These are phyloP conservation scores for Embiotoca jacksoni DNA, from an alignment of 2,113 vertebrate species.

Conservation along the genomic window DNA sequence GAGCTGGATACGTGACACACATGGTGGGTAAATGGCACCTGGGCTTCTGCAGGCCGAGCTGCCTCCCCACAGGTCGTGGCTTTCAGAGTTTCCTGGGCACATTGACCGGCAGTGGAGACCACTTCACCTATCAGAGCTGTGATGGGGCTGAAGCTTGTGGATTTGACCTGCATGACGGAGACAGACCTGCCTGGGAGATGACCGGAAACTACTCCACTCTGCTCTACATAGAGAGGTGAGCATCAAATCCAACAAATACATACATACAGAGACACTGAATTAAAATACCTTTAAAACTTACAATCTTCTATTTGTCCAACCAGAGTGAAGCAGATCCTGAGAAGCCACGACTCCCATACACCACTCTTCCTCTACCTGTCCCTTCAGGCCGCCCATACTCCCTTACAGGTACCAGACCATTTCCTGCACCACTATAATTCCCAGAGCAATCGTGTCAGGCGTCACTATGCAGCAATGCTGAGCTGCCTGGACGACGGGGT, in stretches of 20 bases:
- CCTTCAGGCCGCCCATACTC: slow-evolving; percentile 92
- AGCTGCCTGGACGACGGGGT: slow-evolving; percentile 92
- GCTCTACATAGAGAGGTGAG: slow-evolving; percentile 90
- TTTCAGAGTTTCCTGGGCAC: slow-evolving; percentile 95
- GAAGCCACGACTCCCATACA: slow-evolving; percentile 84
- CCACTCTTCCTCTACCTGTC: slow-evolving; percentile 93
- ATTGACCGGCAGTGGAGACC: slow-evolving; percentile 92
- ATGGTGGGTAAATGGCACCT: slow-evolving; percentile 98
- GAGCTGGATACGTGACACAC: slow-evolving; percentile 92
- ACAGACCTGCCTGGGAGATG: slow-evolving; percentile 91
- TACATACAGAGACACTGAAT: neutral
- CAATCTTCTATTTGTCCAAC: slow-evolving; percentile 12
- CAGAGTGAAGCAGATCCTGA: slow-evolving; percentile 90
- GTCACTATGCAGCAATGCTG: slow-evolving; percentile 92
- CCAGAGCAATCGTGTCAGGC: slow-evolving; percentile 87
- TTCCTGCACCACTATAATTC: slow-evolving; percentile 89
- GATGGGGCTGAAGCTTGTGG: slow-evolving; percentile 94
- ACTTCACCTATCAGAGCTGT: slow-evolving; percentile 94
- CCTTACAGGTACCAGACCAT: slow-evolving; percentile 88
- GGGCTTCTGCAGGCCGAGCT: slow-evolving; percentile 91
- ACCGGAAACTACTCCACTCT: slow-evolving; percentile 92
- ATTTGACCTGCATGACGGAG: slow-evolving; percentile 93
- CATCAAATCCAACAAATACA: neutral
- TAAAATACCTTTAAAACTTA: neutral
- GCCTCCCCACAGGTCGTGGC: slow-evolving; percentile 91